phyloP scores from a whole-genome alignment of 2,888 invertebrate species.

The Sphinx pinastri region DNA sequence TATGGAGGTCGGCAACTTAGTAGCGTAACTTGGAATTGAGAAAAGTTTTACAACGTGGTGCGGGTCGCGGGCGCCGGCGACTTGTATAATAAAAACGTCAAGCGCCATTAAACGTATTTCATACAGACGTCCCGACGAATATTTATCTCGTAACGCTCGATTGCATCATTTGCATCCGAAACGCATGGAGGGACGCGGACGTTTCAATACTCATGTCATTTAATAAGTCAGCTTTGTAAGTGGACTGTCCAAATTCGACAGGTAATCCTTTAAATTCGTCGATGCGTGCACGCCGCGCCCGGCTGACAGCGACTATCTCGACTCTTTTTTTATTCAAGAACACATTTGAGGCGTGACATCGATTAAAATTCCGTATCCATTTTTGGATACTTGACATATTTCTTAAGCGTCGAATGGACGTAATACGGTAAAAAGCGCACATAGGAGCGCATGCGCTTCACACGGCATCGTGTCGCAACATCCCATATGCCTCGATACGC shows the following conservation, averaged over 20 bases:
- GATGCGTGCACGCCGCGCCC: constrained; percentile 42
- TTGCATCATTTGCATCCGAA: constrained; percentile 33
- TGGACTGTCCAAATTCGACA: constrained; percentile 65
- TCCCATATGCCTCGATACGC: constrained; percentile 69
- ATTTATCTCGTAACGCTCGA: constrained; percentile 35
- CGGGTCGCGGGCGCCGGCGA: background rate
- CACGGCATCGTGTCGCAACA: constrained; percentile 61
- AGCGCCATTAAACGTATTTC: constrained; percentile 20
- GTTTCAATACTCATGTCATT: constrained; percentile 54
- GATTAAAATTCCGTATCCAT: constrained; percentile 69
- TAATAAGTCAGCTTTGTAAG: constrained; percentile 63
- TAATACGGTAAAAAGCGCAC: constrained; percentile 43
- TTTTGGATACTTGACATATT: constrained; percentile 59
- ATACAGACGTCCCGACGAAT: constrained; percentile 14
- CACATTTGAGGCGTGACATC: constrained; percentile 59
- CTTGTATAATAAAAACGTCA: constrained; percentile 20
- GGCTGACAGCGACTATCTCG: constrained; percentile 25
- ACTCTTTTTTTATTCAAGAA: constrained; percentile 38
- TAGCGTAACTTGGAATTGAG: constrained; percentile 9
- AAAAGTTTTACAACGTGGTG: constrained; percentile 10
- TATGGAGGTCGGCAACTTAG: constrained; percentile 5
- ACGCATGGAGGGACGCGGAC: constrained; percentile 56
- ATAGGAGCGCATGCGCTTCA: constrained; percentile 36
- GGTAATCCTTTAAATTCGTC: constrained; percentile 61
- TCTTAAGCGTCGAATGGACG: constrained; percentile 42